Evolutionary conservation across 2,113 vertebrate genomes (phyloP).

Genomic region (Burhinus bistriatus): DNA sequence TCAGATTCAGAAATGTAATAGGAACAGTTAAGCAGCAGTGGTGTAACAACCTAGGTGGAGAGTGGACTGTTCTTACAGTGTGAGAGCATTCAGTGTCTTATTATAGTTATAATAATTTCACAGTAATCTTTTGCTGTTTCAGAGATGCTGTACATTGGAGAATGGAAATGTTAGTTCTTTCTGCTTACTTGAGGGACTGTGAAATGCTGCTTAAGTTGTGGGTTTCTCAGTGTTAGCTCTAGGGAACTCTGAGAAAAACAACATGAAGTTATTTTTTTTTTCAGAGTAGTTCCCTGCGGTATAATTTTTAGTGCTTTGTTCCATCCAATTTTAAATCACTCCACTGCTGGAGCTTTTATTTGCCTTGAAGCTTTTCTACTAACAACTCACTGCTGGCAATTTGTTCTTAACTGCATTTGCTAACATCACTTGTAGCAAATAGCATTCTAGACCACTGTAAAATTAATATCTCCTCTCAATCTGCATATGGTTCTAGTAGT

Average conservation of each 20-base stretch:
- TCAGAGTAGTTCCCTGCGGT: neutral
- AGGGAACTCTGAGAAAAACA: constrained; percentile 41
- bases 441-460: neutral
- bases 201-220: neutral
- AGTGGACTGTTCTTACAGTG: neutral
- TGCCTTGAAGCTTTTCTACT: constrained; percentile 40
- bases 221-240: constrained; percentile 24
- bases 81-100: neutral
- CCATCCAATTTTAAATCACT: constrained; percentile 44
- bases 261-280: neutral
- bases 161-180: neutral
- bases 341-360: constrained; percentile 9
- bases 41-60: neutral
- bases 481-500: neutral
- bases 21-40: neutral
- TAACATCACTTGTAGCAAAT: neutral
- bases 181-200: neutral
- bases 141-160: neutral
- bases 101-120: neutral
- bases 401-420: constrained; percentile 16
- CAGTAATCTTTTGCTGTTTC: neutral
- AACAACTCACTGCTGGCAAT: constrained; percentile 47
- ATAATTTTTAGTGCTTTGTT: constrained; percentile 52
- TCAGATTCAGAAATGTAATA: neutral
- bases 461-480: constrained; percentile 14